A percentile compares a stretch with the other conserved stretches of the same genome.
These are phyloP conservation scores for Oligia strigilis DNA, from an alignment of 2,888 invertebrate species.

Conservation along the genomic window DNA sequence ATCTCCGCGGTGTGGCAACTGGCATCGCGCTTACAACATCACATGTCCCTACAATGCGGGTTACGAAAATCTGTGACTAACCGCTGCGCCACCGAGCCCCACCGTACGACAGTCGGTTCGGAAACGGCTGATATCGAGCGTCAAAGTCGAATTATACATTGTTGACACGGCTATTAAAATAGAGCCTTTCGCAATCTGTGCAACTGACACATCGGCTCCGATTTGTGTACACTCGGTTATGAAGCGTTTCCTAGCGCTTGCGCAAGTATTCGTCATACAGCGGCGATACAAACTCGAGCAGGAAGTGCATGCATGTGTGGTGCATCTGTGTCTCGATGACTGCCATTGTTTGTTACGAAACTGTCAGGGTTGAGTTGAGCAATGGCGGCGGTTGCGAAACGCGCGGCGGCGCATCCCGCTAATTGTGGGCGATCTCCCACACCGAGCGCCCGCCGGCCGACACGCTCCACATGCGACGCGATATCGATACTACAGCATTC, in stretches of 20 bases:
- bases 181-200: constrained; percentile 80
- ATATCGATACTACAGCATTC: constrained; percentile 45
- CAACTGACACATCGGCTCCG: constrained; percentile 78
- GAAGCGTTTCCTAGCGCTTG: constrained; percentile 83
- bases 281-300: constrained; percentile 87
- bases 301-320: constrained; percentile 89
- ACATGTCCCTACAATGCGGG: constrained; percentile 88
- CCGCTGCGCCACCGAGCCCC: constrained; percentile 71
- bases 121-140: constrained; percentile 75
- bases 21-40: constrained; percentile 86
- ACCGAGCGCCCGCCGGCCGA: constrained; percentile 66
- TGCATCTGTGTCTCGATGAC: constrained; percentile 86
- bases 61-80: constrained; percentile 90
- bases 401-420: constrained; percentile 84
- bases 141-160: constrained; percentile 76
- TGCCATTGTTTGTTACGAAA: constrained; percentile 89
- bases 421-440: constrained; percentile 87
- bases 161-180: constrained; percentile 78
- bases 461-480: constrained; percentile 55
- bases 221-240: constrained; percentile 79
- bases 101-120: constrained; percentile 76
- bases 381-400: constrained; percentile 86
- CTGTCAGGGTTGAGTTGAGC: constrained; percentile 90
- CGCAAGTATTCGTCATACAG: constrained; percentile 84
- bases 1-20: constrained; percentile 86